Percentiles rank a stretch among this genome's conserved stretches.
Evolutionary conservation across 35 echinoderm and acorn worm genomes (phyloP).

Genomic region (Heliocidaris tuberculata): DNA sequence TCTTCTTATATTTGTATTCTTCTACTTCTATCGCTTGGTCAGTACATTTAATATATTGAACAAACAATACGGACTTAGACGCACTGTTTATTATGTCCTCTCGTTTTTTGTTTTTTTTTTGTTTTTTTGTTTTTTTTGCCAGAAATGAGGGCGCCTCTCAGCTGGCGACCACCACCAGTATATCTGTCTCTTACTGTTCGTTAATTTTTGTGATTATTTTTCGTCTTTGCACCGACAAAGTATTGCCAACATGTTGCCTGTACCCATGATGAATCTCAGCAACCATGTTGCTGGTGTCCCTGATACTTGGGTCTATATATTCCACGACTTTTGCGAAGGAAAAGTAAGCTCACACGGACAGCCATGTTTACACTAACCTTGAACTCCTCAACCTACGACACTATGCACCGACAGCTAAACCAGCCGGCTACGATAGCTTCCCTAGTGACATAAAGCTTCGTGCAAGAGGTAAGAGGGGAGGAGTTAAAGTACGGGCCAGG

Average conservation of each 20-base stretch:
- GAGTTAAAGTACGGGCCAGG: slow-evolving; percentile 47
- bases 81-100: too few species aligned
- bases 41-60: too few species aligned
- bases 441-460: not conserved
- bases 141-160: slow-evolving; percentile 51
- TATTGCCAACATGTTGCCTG: not conserved
- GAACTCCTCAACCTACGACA: slow-evolving; percentile 25
- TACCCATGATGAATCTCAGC: not conserved
- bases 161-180: slow-evolving; percentile 44
- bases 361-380: not conserved
- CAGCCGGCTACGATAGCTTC: not conserved
- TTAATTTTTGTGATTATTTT: not conserved
- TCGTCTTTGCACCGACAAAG: not conserved
- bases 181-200: not conserved
- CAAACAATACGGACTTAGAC: too few species aligned
- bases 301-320: slow-evolving; percentile 5
- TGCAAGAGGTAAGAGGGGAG: slow-evolving; percentile 63
- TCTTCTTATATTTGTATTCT: too few species aligned
- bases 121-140: too few species aligned
- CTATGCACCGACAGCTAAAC: not conserved
- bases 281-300: not conserved
- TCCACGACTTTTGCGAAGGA: not conserved
- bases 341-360: not conserved
- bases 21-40: too few species aligned
- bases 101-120: too few species aligned